Evolutionary conservation across 2,113 vertebrate genomes (phyloP).

Genomic region (Petaurus breviceps): DNA sequence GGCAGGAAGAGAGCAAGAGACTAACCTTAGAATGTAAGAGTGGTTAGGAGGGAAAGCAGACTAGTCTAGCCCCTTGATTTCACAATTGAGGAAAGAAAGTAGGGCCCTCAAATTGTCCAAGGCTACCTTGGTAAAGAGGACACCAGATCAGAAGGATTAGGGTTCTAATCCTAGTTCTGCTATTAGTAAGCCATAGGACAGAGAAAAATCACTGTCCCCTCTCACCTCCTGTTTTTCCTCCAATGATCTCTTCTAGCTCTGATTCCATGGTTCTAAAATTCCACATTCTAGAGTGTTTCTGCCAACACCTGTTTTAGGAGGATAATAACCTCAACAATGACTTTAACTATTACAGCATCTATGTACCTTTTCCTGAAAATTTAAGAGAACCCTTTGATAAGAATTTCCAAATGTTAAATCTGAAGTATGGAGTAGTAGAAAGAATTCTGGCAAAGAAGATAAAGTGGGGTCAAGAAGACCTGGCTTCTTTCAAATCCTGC

Average conservation of each 20-base stretch:
- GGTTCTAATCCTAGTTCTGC: neutral
- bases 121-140: neutral
- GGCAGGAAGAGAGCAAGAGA: too few species aligned
- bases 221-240: neutral
- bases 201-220: neutral
- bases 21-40: neutral
- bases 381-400: neutral
- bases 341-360: neutral
- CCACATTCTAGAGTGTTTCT: neutral
- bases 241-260: neutral
- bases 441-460: neutral
- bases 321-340: neutral
- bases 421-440: neutral
- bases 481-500: neutral
- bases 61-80: neutral
- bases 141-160: neutral
- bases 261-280: neutral
- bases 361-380: neutral
- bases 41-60: neutral
- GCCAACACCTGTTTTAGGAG: neutral
- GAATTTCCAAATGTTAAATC: neutral
- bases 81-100: neutral
- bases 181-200: neutral
- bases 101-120: neutral
- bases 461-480: neutral